Conservation (phyloP, 1,140 invertebrate species). For the Zaprionus kolodkinae region DNA sequence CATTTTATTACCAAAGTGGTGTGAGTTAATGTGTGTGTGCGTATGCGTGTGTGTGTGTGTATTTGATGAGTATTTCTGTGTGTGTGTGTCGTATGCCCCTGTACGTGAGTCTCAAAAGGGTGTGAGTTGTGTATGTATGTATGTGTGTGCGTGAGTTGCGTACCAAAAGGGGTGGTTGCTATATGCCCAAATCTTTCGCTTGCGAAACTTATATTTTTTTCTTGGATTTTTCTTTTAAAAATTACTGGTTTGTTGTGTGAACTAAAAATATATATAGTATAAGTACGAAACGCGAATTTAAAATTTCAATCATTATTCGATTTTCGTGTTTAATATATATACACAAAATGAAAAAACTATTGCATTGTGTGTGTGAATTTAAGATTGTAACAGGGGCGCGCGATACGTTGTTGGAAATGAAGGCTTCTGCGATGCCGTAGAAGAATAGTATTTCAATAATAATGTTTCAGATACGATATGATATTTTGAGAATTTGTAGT, state of each 20-base stretch:
- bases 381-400: conserved; percentile 47
- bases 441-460: conserved; percentile 64
- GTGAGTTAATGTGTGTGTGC: conserved; percentile 50
- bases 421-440: conserved; percentile 81
- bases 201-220: conserved; percentile 64
- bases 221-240: conserved; percentile 39
- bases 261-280: conserved; percentile 58
- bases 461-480: conserved; percentile 25
- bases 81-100: conserved; percentile 61
- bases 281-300: conserved; percentile 71
- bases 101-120: conserved; percentile 46
- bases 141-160: conserved; percentile 60
- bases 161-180: conserved; percentile 66
- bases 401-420: conserved; percentile 68
- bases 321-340: conserved; percentile 74
- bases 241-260: conserved; percentile 46
- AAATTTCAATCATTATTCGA: conserved; percentile 70
- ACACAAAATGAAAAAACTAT: conserved; percentile 83
- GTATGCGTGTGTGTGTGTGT: conserved; percentile 5
- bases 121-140: conserved; percentile 55
- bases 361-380: conserved; percentile 77
- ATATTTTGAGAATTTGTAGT: background rate
- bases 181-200: conserved; percentile 67
- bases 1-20: conserved; percentile 78
- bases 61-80: conserved; percentile 28